Evolutionary conservation across 1,140 invertebrate genomes (phyloP).

Genomic region (Cydia amplana): DNA sequence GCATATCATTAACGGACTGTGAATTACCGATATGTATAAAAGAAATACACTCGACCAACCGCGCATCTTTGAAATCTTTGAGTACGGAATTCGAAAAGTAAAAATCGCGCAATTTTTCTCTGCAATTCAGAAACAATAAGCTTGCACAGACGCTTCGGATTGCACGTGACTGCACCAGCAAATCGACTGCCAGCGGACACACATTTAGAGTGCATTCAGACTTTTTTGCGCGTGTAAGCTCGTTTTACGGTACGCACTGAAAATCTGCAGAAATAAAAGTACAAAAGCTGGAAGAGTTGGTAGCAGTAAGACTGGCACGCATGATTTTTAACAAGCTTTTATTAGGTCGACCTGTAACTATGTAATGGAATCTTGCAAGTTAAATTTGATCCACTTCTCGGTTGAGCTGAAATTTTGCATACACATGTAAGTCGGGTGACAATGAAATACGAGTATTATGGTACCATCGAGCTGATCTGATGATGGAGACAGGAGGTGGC

Average conservation of each 20-base stretch:
- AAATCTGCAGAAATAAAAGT: not conserved
- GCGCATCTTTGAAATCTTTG: not conserved
- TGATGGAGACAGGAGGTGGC: no score
- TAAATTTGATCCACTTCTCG: no score
- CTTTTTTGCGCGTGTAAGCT: slow-evolving; percentile 13
- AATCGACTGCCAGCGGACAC: slow-evolving; percentile 6
- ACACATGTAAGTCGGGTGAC: no score
- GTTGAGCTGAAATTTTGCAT: no score
- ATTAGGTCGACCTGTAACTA: no score
- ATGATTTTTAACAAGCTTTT: no score
- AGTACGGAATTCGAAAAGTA: not conserved
- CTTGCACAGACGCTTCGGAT: slow-evolving; percentile 15
- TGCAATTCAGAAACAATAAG: slow-evolving; percentile 12
- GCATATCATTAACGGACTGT: no score
- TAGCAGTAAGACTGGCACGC: no score
- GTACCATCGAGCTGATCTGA: no score
- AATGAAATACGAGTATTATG: no score
- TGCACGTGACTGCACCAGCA: not conserved
- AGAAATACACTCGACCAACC: not conserved
- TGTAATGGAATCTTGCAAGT: no score
- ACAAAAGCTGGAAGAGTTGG: no score
- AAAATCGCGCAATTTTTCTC: not conserved
- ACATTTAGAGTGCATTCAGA: not conserved
- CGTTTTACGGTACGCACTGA: not conserved
- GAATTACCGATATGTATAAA: not conserved